A percentile compares a stretch with the other conserved stretches of the same genome.
phyloP scores from a whole-genome alignment of 2,888 invertebrate genomes.

The Lasioglossum pauxillum region DNA sequence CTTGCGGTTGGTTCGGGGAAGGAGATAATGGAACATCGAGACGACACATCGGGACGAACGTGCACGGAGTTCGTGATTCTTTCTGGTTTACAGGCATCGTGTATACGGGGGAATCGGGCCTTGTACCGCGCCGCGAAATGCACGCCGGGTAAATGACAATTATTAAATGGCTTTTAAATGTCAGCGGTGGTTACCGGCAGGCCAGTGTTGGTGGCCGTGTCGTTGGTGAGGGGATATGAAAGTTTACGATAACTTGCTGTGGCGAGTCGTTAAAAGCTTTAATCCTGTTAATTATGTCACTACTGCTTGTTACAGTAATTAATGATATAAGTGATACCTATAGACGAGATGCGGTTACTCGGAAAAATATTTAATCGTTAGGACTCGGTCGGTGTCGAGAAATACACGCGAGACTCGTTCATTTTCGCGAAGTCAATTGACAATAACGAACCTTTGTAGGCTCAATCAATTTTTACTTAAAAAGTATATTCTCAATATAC shows the following conservation, averaged over 20 bases:
- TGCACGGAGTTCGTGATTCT: slow-evolving; percentile 53
- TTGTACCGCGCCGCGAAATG: slow-evolving; percentile 6
- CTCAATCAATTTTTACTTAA: too few relatives aligned
- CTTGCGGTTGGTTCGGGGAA: slow-evolving; percentile 55
- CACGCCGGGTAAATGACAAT: slow-evolving; percentile 47
- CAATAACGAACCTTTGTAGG: too few relatives aligned
- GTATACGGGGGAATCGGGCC: not conserved
- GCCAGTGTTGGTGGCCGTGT: not conserved
- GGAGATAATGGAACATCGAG: slow-evolving; percentile 56
- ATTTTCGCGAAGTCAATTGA: not conserved
- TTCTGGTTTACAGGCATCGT: slow-evolving; percentile 30
- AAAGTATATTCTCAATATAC: too few relatives aligned
- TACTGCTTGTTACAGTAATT: not conserved
- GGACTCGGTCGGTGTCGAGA: not conserved
- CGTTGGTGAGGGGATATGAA: not conserved
- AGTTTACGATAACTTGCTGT: slow-evolving; percentile 1
- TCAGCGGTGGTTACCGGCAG: slow-evolving; percentile 14
- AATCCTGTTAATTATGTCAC: slow-evolving; percentile 2
- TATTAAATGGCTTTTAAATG: slow-evolving; percentile 57
- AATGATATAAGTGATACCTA: not conserved
- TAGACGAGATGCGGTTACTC: not conserved
- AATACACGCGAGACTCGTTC: not conserved
- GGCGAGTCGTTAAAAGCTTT: not conserved
- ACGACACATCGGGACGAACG: slow-evolving; percentile 56
- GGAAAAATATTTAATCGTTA: not conserved